A percentile compares a stretch with the other conserved stretches of the same genome.
Evolutionary conservation across 2,797 vertebrate genomes (phyloP).

Genomic region (Cuculus canorus): DNA sequence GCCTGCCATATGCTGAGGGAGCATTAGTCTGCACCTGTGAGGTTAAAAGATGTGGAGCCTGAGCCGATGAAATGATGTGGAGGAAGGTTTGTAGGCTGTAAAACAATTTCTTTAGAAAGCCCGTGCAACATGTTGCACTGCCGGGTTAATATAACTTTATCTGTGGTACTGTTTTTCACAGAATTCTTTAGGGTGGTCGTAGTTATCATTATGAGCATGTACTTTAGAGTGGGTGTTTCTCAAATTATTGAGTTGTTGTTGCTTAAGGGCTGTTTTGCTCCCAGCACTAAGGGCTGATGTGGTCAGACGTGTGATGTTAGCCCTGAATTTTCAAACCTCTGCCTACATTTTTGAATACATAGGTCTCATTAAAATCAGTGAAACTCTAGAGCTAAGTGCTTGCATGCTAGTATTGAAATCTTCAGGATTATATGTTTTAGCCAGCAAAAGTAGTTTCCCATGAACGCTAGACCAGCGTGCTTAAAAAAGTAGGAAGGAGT

Average conservation of each 20-base stretch:
- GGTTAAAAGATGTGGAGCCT: not conserved
- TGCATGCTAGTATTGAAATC: not conserved
- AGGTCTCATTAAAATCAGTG: not conserved
- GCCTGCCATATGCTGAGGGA: not conserved
- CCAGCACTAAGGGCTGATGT: not conserved
- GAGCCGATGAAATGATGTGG: not conserved
- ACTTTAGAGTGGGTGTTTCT: not conserved
- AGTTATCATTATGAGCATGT: not conserved
- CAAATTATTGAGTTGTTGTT: not conserved
- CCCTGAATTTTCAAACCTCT: not conserved
- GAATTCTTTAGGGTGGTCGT: not conserved
- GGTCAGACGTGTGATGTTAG: not conserved
- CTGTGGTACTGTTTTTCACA: not conserved
- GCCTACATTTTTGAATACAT: not conserved
- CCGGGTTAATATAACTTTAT: not conserved
- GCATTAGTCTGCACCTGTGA: not conserved
- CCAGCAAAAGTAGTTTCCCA: not conserved
- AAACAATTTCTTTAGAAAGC: not conserved
- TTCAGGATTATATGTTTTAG: not conserved
- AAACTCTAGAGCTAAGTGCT: not conserved
- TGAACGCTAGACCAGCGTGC: not conserved
- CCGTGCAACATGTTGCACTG: not conserved
- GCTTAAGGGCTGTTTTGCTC: not conserved
- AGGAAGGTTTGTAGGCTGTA: not conserved
- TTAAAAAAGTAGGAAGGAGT: not conserved